Percentiles rank a stretch among this genome's conserved stretches.
Evolutionary conservation across 2,888 invertebrate species (phyloP).

Genomic region (Harmothoe impar): DNA sequence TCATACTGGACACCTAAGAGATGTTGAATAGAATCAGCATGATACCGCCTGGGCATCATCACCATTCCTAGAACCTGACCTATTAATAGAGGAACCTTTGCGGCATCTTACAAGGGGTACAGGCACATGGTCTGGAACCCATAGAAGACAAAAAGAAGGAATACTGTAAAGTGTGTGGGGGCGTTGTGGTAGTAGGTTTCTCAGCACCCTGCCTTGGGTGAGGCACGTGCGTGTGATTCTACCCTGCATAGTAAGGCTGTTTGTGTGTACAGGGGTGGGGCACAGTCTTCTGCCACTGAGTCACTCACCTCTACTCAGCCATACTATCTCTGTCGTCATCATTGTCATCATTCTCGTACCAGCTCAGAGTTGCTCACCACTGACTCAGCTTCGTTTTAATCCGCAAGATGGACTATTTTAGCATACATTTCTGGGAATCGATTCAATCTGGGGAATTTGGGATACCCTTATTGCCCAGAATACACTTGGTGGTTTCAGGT

Average conservation of each 20-base stretch:
- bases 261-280: neutral
- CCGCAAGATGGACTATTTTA: no score
- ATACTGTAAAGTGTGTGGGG: neutral
- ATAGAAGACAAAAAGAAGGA: neutral
- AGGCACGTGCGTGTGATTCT: slow-evolving; percentile 5
- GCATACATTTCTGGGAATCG: no score
- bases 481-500: no score
- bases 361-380: neutral
- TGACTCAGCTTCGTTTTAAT: neutral
- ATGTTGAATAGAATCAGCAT: neutral
- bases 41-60: neutral
- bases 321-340: neutral
- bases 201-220: neutral
- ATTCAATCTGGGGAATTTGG: no score
- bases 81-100: neutral
- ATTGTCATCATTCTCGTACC: neutral
- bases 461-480: no score
- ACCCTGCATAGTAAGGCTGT: neutral
- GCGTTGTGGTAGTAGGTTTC: neutral
- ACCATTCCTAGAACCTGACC: neutral
- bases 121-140: neutral
- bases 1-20: neutral
- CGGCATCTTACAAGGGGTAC: neutral
- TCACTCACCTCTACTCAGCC: neutral
- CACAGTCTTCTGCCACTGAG: neutral